phyloP scores from a whole-genome alignment of 1,140 invertebrate species.

The Rhopalosiphum padi region DNA sequence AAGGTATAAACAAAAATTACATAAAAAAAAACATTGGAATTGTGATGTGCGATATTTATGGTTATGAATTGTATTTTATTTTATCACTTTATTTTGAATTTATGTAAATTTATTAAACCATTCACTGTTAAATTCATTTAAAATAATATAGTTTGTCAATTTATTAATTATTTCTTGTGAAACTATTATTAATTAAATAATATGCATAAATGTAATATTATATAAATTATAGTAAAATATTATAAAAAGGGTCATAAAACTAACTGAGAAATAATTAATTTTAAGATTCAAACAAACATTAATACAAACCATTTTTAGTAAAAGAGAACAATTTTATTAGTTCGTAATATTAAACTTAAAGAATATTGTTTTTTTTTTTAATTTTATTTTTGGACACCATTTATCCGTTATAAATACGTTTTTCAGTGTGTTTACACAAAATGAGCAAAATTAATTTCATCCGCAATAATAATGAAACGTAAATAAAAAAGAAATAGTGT shows the following conservation, averaged over 20 bases:
- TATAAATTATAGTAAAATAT: too few species aligned
- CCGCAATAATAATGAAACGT: neutral
- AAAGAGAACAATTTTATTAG: neutral
- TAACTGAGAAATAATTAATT: too few species aligned
- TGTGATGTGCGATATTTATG: neutral
- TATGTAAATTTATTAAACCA: neutral
- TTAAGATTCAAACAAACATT: neutral
- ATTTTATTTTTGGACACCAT: neutral
- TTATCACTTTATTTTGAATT: too few species aligned
- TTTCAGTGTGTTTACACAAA: neutral
- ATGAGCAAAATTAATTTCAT: neutral
- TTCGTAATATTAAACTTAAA: neutral
- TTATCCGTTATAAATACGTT: neutral
- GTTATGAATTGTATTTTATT: neutral
- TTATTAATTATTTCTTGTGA: too few species aligned
- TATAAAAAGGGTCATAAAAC: too few species aligned
- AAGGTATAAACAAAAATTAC: neutral
- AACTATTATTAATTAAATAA: too few species aligned
- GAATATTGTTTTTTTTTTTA: neutral
- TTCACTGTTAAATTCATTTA: neutral
- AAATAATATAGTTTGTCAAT: neutral
- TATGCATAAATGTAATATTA: too few species aligned
- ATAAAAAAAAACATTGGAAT: neutral
- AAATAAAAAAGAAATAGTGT: neutral
- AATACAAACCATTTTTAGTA: neutral